Percentiles rank a stretch among this genome's conserved stretches.
These are phyloP conservation scores for Diorhabda carinulata DNA, from an alignment of 1,140 invertebrate species.

Conservation along the genomic window DNA sequence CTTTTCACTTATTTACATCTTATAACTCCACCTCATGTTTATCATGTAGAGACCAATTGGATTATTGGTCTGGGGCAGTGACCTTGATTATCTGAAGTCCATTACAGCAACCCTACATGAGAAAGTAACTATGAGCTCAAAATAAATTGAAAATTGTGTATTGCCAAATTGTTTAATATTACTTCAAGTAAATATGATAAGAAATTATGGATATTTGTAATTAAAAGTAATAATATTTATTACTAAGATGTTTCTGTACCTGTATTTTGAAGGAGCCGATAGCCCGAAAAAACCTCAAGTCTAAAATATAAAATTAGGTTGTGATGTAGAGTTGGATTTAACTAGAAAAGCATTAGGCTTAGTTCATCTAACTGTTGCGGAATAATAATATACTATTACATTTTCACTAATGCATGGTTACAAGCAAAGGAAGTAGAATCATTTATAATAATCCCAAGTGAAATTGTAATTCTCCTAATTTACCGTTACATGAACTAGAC, in stretches of 20 bases:
- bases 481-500: too few relatives aligned
- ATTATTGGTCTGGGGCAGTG: constrained; percentile 37
- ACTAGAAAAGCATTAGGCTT: too few relatives aligned
- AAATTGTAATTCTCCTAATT: too few relatives aligned
- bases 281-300: constrained; percentile 48
- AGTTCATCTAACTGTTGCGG: too few relatives aligned
- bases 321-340: constrained; percentile 38
- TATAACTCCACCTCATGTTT: constrained; percentile 37
- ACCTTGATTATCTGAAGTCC: constrained; percentile 38
- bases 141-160: constrained; percentile 10
- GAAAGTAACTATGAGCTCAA: constrained; percentile 46
- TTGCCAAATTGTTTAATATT: too few relatives aligned
- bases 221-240: constrained; percentile 33
- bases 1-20: constrained; percentile 32
- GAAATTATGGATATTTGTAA: constrained; percentile 4
- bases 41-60: constrained; percentile 37
- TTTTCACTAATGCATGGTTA: too few relatives aligned
- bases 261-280: constrained; percentile 46
- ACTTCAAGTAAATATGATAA: background rate
- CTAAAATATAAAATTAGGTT: constrained; percentile 50
- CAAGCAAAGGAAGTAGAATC: too few relatives aligned
- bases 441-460: too few relatives aligned
- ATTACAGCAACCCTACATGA: constrained; percentile 46
- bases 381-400: too few relatives aligned
- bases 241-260: constrained; percentile 44